Percentiles rank a stretch among this genome's conserved stretches.
These are phyloP conservation scores for Oithona nana DNA, from an alignment of 2,888 invertebrate genomes.

Conservation along the genomic window DNA sequence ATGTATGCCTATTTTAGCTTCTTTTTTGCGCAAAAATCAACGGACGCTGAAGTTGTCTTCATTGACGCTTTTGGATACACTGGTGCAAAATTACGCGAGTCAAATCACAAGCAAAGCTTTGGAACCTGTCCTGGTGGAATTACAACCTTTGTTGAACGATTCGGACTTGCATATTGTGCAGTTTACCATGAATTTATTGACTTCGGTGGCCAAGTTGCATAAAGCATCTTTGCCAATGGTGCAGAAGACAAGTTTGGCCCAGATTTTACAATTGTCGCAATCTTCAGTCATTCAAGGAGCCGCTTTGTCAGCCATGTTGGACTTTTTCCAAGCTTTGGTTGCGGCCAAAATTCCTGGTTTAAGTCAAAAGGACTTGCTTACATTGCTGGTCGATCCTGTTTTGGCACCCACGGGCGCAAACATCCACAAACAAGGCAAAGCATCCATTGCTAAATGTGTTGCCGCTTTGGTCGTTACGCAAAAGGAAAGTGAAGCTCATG, in stretches of 20 bases:
- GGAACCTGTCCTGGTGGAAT: slow-evolving; percentile 55
- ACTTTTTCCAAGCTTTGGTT: slow-evolving; percentile 80
- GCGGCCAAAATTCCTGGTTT: slow-evolving; percentile 53
- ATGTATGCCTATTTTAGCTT: slow-evolving; percentile 73
- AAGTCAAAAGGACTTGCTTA: slow-evolving; percentile 58
- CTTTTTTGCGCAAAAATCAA: slow-evolving; percentile 73
- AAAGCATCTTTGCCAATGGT: slow-evolving; percentile 49
- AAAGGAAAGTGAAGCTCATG: slow-evolving; percentile 35
- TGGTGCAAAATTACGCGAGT: slow-evolving; percentile 30
- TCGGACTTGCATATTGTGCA: slow-evolving; percentile 92
- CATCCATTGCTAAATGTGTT: slow-evolving; percentile 88
- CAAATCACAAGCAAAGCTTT: background rate
- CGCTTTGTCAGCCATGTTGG: slow-evolving; percentile 71
- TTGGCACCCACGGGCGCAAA: slow-evolving; percentile 10
- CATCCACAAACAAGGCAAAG: slow-evolving; percentile 20
- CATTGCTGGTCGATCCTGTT: slow-evolving; percentile 50
- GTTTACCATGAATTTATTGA: slow-evolving; percentile 59
- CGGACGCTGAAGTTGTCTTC: slow-evolving; percentile 79
- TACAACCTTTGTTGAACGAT: slow-evolving; percentile 77
- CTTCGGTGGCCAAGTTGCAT: slow-evolving; percentile 57
- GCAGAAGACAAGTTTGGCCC: slow-evolving; percentile 53
- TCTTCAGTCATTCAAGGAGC: slow-evolving; percentile 80
- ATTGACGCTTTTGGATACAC: slow-evolving; percentile 64
- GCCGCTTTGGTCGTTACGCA: slow-evolving; percentile 66
- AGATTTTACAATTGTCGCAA: slow-evolving; percentile 64